A percentile compares a stretch with the other conserved stretches of the same genome.
Conservation (phyloP, 2,113 vertebrate genomes). For the Sceloporus undulatus region DNA sequence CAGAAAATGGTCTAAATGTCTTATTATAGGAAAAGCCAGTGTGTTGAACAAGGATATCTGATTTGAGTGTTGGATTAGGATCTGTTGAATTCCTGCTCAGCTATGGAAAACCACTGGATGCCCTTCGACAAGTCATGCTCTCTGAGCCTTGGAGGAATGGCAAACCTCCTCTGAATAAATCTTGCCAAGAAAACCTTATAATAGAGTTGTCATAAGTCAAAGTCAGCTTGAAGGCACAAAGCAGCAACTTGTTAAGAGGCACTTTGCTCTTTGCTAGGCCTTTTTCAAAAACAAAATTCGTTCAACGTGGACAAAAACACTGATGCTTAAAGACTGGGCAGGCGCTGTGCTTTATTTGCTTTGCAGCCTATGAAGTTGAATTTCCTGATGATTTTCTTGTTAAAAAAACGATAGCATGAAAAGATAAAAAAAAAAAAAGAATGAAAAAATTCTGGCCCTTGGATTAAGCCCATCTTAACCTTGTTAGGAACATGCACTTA, state of each 20-base stretch:
- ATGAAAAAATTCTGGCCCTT: conserved; percentile 19
- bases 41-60: too few relatives aligned
- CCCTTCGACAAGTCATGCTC: too few relatives aligned
- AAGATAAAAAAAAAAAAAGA: not conserved
- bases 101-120: too few relatives aligned
- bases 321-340: not conserved
- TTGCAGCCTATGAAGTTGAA: conserved; percentile 34
- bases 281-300: not conserved
- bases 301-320: not conserved
- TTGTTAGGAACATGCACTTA: not conserved
- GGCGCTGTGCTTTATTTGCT: not conserved
- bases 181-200: too few relatives aligned
- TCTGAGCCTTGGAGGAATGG: too few relatives aligned
- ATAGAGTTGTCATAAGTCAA: too few relatives aligned
- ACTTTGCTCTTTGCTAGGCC: not conserved
- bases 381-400: conserved; percentile 39
- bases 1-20: too few relatives aligned
- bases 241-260: not conserved
- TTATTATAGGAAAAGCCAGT: too few relatives aligned
- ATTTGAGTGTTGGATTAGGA: too few relatives aligned
- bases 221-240: too few relatives aligned
- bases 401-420: conserved; percentile 41
- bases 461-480: conserved; percentile 63
- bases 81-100: too few relatives aligned
- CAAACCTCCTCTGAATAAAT: too few relatives aligned